phyloP scores from a whole-genome alignment of 2,113 vertebrate species.

The Oceanodroma tethys region DNA sequence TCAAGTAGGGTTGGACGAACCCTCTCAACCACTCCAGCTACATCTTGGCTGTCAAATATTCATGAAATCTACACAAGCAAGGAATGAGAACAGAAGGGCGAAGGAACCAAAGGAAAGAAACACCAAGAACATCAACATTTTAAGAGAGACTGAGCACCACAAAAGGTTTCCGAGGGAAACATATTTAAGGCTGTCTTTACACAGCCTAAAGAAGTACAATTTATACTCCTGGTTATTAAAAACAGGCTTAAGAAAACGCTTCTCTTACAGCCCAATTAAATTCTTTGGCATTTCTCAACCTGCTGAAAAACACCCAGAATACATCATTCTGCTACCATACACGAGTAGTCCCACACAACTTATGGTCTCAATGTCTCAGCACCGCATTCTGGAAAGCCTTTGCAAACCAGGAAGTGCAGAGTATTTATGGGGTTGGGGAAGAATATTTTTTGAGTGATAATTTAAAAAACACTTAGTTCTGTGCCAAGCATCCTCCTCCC shows the following conservation, averaged over 20 bases:
- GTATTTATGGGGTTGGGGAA: conserved; percentile 30
- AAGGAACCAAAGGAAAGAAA: background rate
- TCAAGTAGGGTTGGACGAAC: background rate
- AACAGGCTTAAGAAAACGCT: conserved; percentile 10
- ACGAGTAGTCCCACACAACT: conserved; percentile 49
- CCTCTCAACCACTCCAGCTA: background rate
- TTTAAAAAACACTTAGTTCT: conserved; percentile 21
- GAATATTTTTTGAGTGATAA: conserved; percentile 28
- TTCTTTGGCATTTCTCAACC: conserved; percentile 40
- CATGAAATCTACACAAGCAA: background rate
- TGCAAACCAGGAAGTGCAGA: conserved; percentile 40
- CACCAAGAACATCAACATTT: background rate
- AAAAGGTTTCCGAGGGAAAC: background rate
- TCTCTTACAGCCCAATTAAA: conserved; percentile 32
- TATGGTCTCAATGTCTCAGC: conserved; percentile 35
- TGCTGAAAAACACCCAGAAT: conserved; percentile 43
- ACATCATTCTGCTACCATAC: conserved; percentile 47
- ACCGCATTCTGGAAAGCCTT: conserved; percentile 32
- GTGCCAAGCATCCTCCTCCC: conserved; percentile 28
- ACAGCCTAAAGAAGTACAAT: background rate
- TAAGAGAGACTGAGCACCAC: background rate
- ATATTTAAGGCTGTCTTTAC: background rate
- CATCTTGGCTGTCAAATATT: background rate
- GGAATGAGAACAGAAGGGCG: background rate
- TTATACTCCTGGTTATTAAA: conserved; percentile 16